Conservation (phyloP, 2,113 vertebrate genomes). For the Hypanus sabinus region DNA sequence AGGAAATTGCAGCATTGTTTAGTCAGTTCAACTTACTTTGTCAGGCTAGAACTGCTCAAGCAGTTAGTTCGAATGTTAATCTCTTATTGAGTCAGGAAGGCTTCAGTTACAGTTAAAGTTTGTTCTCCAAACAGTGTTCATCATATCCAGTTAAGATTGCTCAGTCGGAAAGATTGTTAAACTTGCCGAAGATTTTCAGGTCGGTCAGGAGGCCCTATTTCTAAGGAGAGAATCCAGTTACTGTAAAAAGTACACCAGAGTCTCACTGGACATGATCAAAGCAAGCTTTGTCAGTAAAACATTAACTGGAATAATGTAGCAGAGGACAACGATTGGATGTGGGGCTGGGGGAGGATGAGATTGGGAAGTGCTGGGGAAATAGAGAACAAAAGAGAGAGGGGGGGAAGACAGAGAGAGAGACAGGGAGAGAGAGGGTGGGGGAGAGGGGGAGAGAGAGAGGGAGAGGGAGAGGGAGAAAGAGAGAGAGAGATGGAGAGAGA, state of each 20-base stretch:
- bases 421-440: too few relatives aligned
- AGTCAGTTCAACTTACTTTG: slow-evolving; percentile 24
- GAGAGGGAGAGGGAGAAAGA: too few relatives aligned
- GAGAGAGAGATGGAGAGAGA: too few relatives aligned
- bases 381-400: too few relatives aligned
- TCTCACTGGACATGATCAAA: not conserved
- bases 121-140: slow-evolving; percentile 47
- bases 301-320: too few relatives aligned
- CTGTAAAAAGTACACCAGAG: not conserved
- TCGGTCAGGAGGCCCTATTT: too few relatives aligned
- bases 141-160: slow-evolving; percentile 43
- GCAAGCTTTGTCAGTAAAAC: not conserved
- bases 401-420: too few relatives aligned
- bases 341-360: too few relatives aligned
- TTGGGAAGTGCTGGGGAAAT: too few relatives aligned
- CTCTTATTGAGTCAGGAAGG: not conserved
- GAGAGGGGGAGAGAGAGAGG: too few relatives aligned
- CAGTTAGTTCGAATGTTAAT: slow-evolving; percentile 24
- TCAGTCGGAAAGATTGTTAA: not conserved
- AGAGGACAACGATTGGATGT: too few relatives aligned
- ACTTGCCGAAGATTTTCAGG: not conserved
- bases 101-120: not conserved
- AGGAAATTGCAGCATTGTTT: not conserved
- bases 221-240: not conserved
- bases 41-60: not conserved